Conservation (phyloP, 1,140 invertebrate species). For the Conopomorpha cramerella region DNA sequence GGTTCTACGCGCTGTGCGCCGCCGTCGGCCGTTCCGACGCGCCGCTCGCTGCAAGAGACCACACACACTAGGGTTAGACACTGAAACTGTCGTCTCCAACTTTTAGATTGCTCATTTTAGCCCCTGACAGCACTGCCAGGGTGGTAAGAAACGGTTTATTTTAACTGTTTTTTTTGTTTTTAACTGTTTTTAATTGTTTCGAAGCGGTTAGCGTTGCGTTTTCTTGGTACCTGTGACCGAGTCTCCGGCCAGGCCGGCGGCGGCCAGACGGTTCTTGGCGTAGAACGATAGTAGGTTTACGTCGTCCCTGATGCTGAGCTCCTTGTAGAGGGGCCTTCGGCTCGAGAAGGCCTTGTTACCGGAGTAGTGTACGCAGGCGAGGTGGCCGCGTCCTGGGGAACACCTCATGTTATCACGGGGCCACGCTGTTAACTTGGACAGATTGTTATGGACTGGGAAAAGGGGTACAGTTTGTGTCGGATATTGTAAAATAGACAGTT, state of each 20-base stretch:
- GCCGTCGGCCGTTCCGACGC: constrained; percentile 55
- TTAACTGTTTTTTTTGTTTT: no score
- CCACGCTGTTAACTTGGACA: no score
- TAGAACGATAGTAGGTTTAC: constrained; percentile 78
- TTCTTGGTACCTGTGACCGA: constrained; percentile 47
- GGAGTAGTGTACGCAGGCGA: constrained; percentile 78
- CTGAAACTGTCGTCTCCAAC: constrained; percentile 34
- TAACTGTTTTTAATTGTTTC: no score
- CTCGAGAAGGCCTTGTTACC: constrained; percentile 75
- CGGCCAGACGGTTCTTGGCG: constrained; percentile 71
- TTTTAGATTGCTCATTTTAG: constrained; percentile 30
- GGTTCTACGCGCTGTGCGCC: constrained; percentile 59
- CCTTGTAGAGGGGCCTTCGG: constrained; percentile 70
- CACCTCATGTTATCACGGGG: constrained; percentile 39
- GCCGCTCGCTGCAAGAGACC: constrained; percentile 60
- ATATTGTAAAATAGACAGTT: no score
- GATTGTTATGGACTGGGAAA: no score
- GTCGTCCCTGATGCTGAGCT: constrained; percentile 69
- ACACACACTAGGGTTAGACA: constrained; percentile 58
- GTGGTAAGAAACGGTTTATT: constrained; percentile 16
- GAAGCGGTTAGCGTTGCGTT: constrained; percentile 24
- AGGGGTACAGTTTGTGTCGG: no score
- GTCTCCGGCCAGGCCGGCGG: constrained; percentile 55
- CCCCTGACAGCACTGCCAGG: constrained; percentile 20
- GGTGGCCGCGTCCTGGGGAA: constrained; percentile 68